phyloP scores from a whole-genome alignment of 2,113 vertebrate species.

The cat (Felis catus) region F.catus_Fca126_mat1.0 CM031416.1:148358501-148359000 shows the following conservation, averaged over 20 bases:
- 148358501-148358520: too few species aligned
- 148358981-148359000: background rate
- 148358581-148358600: too few species aligned
- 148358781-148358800: too few species aligned
- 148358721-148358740: too few species aligned
- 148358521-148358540: too few species aligned
- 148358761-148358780: background rate
- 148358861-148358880: rapidly evolving
- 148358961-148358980: too few species aligned
- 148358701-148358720: too few species aligned
- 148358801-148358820: rapidly evolving
- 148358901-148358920: background rate
- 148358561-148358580: background rate
- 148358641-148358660: background rate
- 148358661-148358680: background rate
- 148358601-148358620: background rate
- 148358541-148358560: too few species aligned
- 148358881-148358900: background rate
- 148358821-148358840: background rate
- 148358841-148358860: too few species aligned
- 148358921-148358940: background rate
- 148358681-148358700: background rate
- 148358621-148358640: rapidly evolving
- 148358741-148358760: too few species aligned
- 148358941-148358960: background rate